Conservation (phyloP, 2,797 vertebrate genomes). For the Pteronotus mesoamericanus region DNA sequence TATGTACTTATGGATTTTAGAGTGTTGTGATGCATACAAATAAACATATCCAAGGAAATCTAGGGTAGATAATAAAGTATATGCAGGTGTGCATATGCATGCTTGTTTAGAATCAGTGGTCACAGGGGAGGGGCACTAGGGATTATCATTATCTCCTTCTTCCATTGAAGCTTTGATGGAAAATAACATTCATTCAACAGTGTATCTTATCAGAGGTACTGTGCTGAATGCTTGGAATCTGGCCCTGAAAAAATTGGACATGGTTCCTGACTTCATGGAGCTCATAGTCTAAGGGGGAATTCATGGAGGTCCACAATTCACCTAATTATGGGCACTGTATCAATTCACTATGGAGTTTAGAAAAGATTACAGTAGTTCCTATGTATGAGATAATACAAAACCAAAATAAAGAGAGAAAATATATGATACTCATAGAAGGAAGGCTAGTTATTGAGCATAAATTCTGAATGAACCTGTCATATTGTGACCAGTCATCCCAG, state of each 20-base stretch:
- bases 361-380: neutral
- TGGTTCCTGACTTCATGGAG: neutral
- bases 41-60: neutral
- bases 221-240: neutral
- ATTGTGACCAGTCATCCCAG: neutral
- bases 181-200: neutral
- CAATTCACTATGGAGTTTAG: neutral
- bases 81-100: neutral
- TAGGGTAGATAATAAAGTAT: neutral
- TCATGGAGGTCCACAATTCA: neutral
- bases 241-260: neutral
- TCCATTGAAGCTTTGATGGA: neutral
- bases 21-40: neutral
- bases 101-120: neutral
- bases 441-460: neutral
- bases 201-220: neutral
- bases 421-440: neutral
- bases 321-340: neutral
- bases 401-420: neutral
- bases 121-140: neutral
- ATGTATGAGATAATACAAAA: neutral
- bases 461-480: neutral
- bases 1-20: neutral
- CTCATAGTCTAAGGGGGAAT: neutral
- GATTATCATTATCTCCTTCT: neutral